Base-by-base conservation (phyloP, 2,113 vertebrate genomes). In the Scomber japonicus region DNA sequence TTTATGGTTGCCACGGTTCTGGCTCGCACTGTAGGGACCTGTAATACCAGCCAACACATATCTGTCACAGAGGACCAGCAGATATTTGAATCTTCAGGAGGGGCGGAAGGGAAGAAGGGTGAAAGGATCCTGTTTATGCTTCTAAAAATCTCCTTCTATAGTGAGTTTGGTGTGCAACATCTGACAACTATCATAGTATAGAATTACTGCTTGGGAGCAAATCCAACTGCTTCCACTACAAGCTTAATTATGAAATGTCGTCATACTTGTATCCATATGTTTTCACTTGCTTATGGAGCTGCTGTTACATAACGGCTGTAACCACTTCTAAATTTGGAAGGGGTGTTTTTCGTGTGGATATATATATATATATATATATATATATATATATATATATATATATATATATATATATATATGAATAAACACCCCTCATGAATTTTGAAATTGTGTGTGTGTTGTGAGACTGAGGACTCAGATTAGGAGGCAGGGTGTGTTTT, bases 11-110 rank as follows among this genome's bases (percentile, higher is more conserved):
- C 91, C 35, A 92, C 88, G 1, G 83, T 87, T 0, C 40, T 71
- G 3, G 0, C 1, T 1, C 0, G 17, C 21, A 94, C 93, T 2
- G 6, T 0, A 1, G 95, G 94, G n/a, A 94, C 91, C 95, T 95
- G 76, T 3, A 69, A 79, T 0, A 60, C 10, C 15, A 83, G 4
- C 14, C 66, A 46, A 71, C 55, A 81, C 24, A 57, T 21, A 74
- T 51, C n/a, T 17, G 59, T 80, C 70, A 77, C 8, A 27, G 40
- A 56, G 35, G 24, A 62, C 24, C 45, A 49, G 16, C 21, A 31
- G 11, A 21, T 3, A 19, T 40, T 57, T 59, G 10, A 55, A 31
- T 62, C 8, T 44, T n/a, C 27, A 55, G 27, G 15, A 63, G 16
- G 24, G 46, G 48, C 62, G 3, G 14, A n/a, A 46, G 17, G 35